Percentiles rank a stretch among this genome's conserved stretches.
These are phyloP conservation scores for Acleris sparsana DNA, from an alignment of 2,888 invertebrate species.

Conservation along the genomic window DNA sequence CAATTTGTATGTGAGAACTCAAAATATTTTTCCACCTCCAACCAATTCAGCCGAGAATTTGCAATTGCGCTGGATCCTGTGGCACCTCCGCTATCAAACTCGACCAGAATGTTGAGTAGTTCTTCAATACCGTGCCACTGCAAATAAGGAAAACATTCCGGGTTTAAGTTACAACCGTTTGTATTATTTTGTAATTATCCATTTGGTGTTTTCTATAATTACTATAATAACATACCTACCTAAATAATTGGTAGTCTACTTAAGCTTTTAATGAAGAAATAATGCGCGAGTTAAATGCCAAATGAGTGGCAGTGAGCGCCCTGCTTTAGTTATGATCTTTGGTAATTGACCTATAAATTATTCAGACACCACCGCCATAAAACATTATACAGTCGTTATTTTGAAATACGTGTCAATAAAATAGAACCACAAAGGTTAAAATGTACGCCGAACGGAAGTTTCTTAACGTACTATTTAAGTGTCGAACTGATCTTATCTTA, in stretches of 20 bases:
- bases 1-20: too few relatives aligned
- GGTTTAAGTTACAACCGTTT: constrained; percentile 4
- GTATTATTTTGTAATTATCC: too few relatives aligned
- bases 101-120: constrained; percentile 90
- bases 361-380: constrained; percentile 14
- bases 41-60: constrained; percentile 59
- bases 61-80: constrained; percentile 67
- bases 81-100: constrained; percentile 84
- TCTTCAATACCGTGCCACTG: constrained; percentile 90
- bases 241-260: too few relatives aligned
- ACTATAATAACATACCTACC: too few relatives aligned
- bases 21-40: background rate
- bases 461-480: constrained; percentile 42
- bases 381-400: constrained; percentile 22
- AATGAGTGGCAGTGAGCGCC: background rate
- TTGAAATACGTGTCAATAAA: constrained; percentile 30
- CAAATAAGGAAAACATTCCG: constrained; percentile 53
- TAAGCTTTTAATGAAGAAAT: too few relatives aligned
- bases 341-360: constrained; percentile 4
- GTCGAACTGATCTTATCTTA: constrained; percentile 48
- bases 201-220: too few relatives aligned
- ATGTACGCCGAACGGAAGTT: constrained; percentile 30
- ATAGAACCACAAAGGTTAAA: constrained; percentile 27
- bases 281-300: background rate
- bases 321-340: background rate